Base-by-base conservation (phyloP, 1,140 invertebrate genomes). In the Maniola jurtina region DNA sequence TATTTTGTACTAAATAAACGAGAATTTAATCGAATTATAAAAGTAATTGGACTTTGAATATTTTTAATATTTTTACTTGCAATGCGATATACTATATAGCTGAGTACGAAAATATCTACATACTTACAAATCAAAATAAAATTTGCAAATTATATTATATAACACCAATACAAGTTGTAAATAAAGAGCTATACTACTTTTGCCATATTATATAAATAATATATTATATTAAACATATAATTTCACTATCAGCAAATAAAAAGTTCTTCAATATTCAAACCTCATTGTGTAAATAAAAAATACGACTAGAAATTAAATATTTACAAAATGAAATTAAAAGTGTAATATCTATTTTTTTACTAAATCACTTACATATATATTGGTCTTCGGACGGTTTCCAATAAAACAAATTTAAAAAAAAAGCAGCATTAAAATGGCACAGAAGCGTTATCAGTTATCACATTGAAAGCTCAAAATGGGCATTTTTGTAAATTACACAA, bases 311-410 rank as follows among this genome's bases (percentile, higher is more conserved):
- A 47, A 47, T n/a, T 47, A 42, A 42, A 10, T 47, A 47, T n/a
- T 47, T 16, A 50, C 15, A 50, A 50, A n/a, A 15, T 25, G 16
- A 50, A 50, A 50, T 1, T 14, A 25, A 16, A 50, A 25, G 4
- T 47, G 13, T 50, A 3, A 16, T 13, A 50, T 16, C 6, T 16
- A 25, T 6, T 16, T 16, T 61, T 67, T 59, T 52, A 62, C n/a
- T 54, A n/a, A n/a, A 36, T 70, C 79, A 81, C 79, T 81, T 77
- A 81, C 79, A 81, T 77, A 78, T 64, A 57, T 48, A 60, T 64
- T 68, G 58, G 65, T 69, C 71, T 60, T 68, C 72, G 68, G 70
- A 74, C 70, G 73, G 73, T 61, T 64, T 77, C 77, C 50, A 83
- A 80, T 66, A 58, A 66, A 83, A 81, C 64, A 63, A 68, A 57